These are phyloP conservation scores for Ganaspis sp. DNA, from an alignment of 1,140 invertebrate genomes.

Conservation along the genomic window DNA sequence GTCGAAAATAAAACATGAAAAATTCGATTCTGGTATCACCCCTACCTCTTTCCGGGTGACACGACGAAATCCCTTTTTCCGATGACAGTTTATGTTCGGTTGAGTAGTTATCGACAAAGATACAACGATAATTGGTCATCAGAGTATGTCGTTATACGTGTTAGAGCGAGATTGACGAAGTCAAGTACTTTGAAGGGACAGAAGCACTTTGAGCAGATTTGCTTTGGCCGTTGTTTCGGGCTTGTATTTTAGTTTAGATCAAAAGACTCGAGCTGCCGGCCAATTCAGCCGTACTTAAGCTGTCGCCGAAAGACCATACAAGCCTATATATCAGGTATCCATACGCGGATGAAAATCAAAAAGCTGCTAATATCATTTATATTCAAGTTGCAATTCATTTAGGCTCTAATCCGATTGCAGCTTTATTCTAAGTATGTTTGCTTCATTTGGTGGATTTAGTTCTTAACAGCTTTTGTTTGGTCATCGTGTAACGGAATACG, in stretches of 20 bases:
- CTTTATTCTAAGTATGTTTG: too few relatives aligned
- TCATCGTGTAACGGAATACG: too few relatives aligned
- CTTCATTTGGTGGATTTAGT: too few relatives aligned
- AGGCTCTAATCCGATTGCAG: background rate
- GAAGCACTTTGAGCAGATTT: conserved; percentile 73
- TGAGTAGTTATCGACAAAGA: conserved; percentile 74
- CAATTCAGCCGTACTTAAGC: conserved; percentile 74
- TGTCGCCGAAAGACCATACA: conserved; percentile 48
- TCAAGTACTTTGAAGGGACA: conserved; percentile 68
- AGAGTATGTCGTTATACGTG: conserved; percentile 66
- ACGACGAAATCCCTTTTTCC: conserved; percentile 69
- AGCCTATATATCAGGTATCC: conserved; percentile 57
- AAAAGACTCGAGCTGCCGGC: conserved; percentile 71
- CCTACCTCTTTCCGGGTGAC: conserved; percentile 51
- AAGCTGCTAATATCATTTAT: background rate
- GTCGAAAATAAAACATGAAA: conserved; percentile 30
- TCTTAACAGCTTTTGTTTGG: too few relatives aligned
- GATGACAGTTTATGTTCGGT: conserved; percentile 71
- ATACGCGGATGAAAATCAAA: conserved; percentile 44
- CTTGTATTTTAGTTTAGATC: conserved; percentile 76
- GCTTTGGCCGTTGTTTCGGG: conserved; percentile 75
- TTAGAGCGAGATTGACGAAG: conserved; percentile 64
- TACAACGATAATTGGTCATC: conserved; percentile 76
- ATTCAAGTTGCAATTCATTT: background rate
- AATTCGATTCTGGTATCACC: conserved; percentile 36